phyloP scores from a whole-genome alignment of 2,113 vertebrate genomes.

The Lontra canadensis region DNA sequence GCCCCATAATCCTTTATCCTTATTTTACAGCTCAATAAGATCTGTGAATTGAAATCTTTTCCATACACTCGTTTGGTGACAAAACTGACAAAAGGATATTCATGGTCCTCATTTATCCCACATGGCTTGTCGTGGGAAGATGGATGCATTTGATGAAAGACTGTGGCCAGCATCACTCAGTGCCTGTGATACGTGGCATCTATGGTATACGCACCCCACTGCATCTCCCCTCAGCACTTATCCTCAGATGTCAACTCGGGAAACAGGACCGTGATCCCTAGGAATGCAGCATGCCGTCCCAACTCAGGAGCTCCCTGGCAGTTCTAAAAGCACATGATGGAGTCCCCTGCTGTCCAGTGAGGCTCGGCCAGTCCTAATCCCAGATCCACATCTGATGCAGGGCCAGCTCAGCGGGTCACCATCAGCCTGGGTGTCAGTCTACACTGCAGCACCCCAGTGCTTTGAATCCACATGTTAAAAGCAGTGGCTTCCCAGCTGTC shows the following conservation, averaged over 20 bases:
- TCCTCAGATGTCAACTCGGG: slow-evolving; percentile 19
- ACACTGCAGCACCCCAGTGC: background rate
- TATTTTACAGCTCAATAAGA: background rate
- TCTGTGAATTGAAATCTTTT: background rate
- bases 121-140: background rate
- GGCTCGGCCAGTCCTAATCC: background rate
- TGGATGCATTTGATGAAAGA: background rate
- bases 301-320: background rate
- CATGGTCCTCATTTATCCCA: background rate
- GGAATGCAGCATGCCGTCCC: background rate
- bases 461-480: background rate
- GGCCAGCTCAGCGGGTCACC: background rate
- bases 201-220: background rate
- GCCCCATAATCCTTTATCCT: background rate
- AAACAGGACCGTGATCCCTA: background rate
- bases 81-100: background rate
- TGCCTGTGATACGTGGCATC: too few species aligned
- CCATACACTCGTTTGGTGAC: background rate
- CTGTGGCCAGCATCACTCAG: background rate
- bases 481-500: background rate
- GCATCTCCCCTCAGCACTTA: background rate
- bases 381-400: background rate
- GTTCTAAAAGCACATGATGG: background rate
- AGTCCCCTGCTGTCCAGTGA: background rate
- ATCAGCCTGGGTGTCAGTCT: rapidly evolving